Base-by-base conservation (phyloP, 2,113 vertebrate genomes). In the Catagonus wagneri region DNA sequence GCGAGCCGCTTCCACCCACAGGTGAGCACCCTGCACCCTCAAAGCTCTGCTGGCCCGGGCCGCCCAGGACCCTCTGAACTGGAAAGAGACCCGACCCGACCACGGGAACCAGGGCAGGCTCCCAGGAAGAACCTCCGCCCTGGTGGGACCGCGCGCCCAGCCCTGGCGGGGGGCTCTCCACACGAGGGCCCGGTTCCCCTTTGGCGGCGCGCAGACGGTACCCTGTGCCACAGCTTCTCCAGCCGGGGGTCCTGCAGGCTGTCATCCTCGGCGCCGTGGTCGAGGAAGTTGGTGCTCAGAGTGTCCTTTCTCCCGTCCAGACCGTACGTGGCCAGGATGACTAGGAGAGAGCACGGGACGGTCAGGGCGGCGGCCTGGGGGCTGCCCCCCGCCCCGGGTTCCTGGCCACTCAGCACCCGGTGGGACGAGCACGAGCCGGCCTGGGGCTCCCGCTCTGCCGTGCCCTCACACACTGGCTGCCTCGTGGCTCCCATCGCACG, bases 161-260 rank as follows among this genome's bases (percentile, higher is more conserved):
- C 39, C 36, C 1, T 7, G 39, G 72, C 39, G 16, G 25, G 39
- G n/a, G n/a, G n/a, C n/a, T n/a, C n/a, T n/a, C n/a, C n/a, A 17
- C 0, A 7, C 39, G 44, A 11, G 74, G 36, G 44, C 44, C 0
- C 0, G 44, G 25, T 14, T 7, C 2, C 6, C 36, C 39, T 44
- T 8, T 23, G 19, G 60, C 3, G 16, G 19, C 72, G 7, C 3
- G 39, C 25, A 27, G 52, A 54, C 29, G 32, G 56, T 93, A 99
- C 99, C 99, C 99, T 99, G 98, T 99, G 99, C 99, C 99, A 99
- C 60, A 99, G 98, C 97, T 99, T 99, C 95, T 99, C 99, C 96
- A 99, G 98, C 93, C 99, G 98, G 63, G 99, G 99, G 96, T 99
- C 99, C 10, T 99, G 99, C 93, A 99, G 98, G 1, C 94, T 90